Conservation (phyloP, 2,113 vertebrate genomes). For the Hemiscyllium ocellatum region DNA sequence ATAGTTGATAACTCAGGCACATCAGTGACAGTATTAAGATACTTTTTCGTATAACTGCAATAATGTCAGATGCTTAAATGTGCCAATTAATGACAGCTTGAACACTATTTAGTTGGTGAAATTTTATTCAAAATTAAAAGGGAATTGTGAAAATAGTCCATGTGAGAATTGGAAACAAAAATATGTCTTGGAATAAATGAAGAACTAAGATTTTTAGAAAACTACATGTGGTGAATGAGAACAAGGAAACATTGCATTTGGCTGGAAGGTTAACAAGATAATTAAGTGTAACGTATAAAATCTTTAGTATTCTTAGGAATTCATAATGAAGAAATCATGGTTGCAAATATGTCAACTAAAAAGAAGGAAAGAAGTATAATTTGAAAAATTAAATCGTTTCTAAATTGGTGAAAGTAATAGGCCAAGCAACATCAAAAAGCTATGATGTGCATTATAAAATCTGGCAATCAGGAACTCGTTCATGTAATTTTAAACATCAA, state of each 20-base stretch:
- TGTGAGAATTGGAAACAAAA: background rate
- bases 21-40: background rate
- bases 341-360: background rate
- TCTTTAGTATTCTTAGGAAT: background rate
- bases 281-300: background rate
- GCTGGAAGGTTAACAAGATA: background rate
- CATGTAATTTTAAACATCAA: constrained; percentile 21
- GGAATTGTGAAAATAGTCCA: background rate
- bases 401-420: background rate
- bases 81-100: background rate
- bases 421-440: background rate
- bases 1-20: background rate
- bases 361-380: background rate
- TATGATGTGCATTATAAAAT: background rate
- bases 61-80: background rate
- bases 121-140: background rate
- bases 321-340: background rate
- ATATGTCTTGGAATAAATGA: background rate
- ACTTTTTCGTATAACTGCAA: background rate
- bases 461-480: background rate
- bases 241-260: background rate
- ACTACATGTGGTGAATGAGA: background rate
- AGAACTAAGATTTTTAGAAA: background rate
- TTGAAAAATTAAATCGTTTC: background rate
- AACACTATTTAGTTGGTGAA: background rate